These are phyloP conservation scores for Hydrolagus colliei DNA, from an alignment of 2,797 vertebrate genomes.

Conservation along the genomic window DNA sequence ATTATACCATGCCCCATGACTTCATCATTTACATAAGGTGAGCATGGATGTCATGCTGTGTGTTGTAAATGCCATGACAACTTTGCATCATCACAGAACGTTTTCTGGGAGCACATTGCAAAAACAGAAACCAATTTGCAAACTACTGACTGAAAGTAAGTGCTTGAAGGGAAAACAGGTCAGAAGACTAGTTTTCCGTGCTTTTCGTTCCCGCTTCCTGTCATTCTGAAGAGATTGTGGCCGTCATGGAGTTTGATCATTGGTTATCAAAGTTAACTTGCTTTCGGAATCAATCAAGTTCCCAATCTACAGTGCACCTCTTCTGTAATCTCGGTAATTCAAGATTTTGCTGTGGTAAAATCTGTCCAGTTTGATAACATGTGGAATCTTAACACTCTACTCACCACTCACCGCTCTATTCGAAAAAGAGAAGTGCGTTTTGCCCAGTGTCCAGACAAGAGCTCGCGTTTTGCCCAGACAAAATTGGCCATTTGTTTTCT, in stretches of 20 bases:
- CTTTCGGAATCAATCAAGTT: not conserved
- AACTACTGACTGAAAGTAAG: not conserved
- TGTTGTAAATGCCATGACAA: too few species aligned
- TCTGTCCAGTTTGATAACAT: too few species aligned
- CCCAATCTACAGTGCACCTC: not conserved
- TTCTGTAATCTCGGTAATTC: not conserved
- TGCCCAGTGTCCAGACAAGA: too few species aligned
- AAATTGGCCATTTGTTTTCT: too few species aligned
- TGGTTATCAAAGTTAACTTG: not conserved
- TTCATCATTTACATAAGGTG: too few species aligned
- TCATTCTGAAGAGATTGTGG: not conserved
- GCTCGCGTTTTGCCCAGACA: too few species aligned
- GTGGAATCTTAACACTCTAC: too few species aligned
- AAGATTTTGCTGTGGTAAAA: not conserved
- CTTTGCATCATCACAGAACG: not conserved
- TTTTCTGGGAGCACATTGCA: not conserved
- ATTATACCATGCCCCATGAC: too few species aligned
- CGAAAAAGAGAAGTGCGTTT: too few species aligned
- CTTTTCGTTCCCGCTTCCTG: not conserved
- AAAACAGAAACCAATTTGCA: not conserved
- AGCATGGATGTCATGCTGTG: too few species aligned
- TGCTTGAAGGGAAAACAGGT: not conserved
- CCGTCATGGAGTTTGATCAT: too few species aligned
- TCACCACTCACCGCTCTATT: too few species aligned
- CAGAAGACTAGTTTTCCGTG: not conserved